Evolutionary conservation across 2,888 invertebrate genomes (phyloP).

Genomic region (Poecilus cupreus): DNA sequence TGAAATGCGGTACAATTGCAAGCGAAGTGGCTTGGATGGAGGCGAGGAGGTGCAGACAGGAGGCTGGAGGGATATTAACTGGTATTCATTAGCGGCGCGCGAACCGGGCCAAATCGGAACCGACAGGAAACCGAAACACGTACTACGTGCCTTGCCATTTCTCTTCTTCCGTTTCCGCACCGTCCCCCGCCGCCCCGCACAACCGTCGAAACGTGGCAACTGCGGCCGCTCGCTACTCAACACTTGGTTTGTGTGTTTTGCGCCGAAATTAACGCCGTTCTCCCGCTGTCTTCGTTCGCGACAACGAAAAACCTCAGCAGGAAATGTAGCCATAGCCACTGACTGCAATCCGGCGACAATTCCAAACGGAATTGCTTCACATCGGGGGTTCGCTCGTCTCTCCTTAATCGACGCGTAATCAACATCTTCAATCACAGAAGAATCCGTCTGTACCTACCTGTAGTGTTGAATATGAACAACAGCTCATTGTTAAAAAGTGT

Average conservation of each 20-base stretch:
- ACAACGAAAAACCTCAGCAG: conserved; percentile 29
- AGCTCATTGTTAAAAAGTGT: background rate
- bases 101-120: conserved; percentile 51
- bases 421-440: background rate
- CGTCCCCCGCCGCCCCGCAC: background rate
- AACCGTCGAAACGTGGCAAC: conserved; percentile 25
- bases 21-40: background rate
- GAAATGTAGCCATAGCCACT: no score
- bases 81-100: conserved; percentile 51
- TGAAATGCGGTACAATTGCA: background rate
- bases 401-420: conserved; percentile 17
- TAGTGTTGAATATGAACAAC: no score
- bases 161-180: conserved; percentile 48
- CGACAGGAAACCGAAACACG: conserved; percentile 55
- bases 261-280: conserved; percentile 39
- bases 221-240: conserved; percentile 36
- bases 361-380: conserved; percentile 24
- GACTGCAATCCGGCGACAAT: no score
- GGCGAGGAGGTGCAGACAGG: background rate
- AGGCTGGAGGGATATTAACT: conserved; percentile 44
- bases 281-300: background rate
- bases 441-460: background rate
- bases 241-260: conserved; percentile 47
- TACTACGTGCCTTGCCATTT: conserved; percentile 55
- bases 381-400: conserved; percentile 3